Percentiles rank a stretch among this genome's conserved stretches.
These are phyloP conservation scores for Grammomys surdaster DNA, from an alignment of 2,113 vertebrate genomes.

Conservation along the genomic window DNA sequence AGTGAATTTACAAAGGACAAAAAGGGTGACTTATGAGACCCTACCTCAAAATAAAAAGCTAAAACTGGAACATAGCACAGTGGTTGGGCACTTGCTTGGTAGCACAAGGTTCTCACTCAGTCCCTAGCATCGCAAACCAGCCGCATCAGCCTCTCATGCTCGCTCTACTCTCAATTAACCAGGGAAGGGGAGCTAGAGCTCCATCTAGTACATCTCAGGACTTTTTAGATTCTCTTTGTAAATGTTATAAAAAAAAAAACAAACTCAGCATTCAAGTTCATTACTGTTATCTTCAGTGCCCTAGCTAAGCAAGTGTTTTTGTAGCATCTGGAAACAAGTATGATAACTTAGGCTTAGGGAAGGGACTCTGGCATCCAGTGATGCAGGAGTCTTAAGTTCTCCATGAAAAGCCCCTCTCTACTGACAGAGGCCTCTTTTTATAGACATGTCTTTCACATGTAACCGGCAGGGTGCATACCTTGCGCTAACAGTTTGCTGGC, in stretches of 20 bases:
- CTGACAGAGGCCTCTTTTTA: not conserved
- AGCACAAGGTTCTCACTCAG: not conserved
- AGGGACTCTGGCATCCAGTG: not conserved
- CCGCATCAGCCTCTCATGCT: not conserved
- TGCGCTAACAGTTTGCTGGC: not conserved
- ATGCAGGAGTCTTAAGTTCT: constrained; percentile 16
- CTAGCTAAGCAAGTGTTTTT: constrained; percentile 36
- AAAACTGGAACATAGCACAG: not conserved
- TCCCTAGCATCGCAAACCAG: not conserved
- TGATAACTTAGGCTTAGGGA: not conserved
- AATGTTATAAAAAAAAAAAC: constrained; percentile 18
- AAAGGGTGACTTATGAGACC: not conserved
- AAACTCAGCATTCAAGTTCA: constrained; percentile 41
- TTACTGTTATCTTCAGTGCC: not conserved
- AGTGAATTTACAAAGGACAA: not conserved
- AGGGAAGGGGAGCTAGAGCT: not conserved
- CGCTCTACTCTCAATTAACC: not conserved
- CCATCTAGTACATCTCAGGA: not conserved
- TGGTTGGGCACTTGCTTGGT: not conserved
- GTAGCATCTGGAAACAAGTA: constrained; percentile 18
- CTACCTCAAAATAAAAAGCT: not conserved
- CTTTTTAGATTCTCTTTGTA: constrained; percentile 2
- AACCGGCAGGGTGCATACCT: not conserved
- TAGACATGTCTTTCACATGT: not conserved
- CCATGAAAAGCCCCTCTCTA: not conserved